Evolutionary conservation across 2,797 vertebrate species (phyloP), one percentile per base, ranked within the genome.

Genomic region (Catostomus latipinnis): DNA sequence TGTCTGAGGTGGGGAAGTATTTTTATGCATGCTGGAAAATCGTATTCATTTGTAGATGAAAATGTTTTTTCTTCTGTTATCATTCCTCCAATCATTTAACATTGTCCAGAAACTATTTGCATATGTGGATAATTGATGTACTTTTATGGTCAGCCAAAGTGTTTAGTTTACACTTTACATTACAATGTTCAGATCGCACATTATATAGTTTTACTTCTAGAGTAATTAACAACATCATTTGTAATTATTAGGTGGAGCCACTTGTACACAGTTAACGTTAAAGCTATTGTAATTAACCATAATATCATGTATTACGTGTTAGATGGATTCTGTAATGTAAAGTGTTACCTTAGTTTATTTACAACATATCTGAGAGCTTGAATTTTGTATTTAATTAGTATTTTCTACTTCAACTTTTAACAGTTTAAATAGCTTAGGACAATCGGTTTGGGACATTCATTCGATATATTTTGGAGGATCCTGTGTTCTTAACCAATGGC

Each of bases 101-200:
- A 10, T 62, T 71, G 80, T 50, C 58, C 56, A 13, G 16, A 76
- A 49, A 60, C 46, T 12, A 90, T 69, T 82, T 86, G 83, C 81
- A 78, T 63, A 87, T 92, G 94, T 93, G 94, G 93, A 93, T 95
- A 92, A 93, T 90, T 92, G 89, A 85, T 91, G 88, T 81, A 71
- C 16, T 86, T 79, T 70, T 14, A 13, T 76, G 60, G 60, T 83
- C 77, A 69, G 78, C 72, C 67, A 54, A 53, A 82, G 71, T 69
- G 56, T 84, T 77, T 52, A 77, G 74, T 81, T 78, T 53, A 46
- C 62, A 78, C 45, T 43, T 68, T 8, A 34, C 74, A 68, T 52
- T 43, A n/a, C 65, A 60, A 9, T 4, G 66, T 77, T 61, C 54
- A 9, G 8, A 8, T 67, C 46, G 11, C 9, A 43, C 8, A 14